Evolutionary conservation across 2,113 vertebrate genomes (phyloP).

Genomic region (Clarias macrocephalus): DNA sequence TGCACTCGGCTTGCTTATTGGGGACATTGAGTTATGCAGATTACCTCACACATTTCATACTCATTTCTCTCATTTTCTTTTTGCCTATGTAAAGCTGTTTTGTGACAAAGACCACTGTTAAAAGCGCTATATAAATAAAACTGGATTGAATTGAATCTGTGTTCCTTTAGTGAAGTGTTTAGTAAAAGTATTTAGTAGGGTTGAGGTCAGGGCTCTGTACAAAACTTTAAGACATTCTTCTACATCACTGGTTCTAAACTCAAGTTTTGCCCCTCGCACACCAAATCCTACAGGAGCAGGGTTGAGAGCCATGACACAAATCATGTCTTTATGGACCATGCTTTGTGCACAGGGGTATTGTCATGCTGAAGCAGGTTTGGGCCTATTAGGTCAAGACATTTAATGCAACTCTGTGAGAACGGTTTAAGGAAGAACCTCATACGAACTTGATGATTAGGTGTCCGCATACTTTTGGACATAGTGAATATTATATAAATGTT

Average conservation of each 20-base stretch:
- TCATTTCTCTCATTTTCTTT: too few relatives aligned
- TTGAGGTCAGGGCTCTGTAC: not conserved
- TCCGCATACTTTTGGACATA: not conserved
- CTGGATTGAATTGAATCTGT: too few relatives aligned
- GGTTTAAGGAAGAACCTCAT: not conserved
- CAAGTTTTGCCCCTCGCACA: not conserved
- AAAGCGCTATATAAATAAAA: too few relatives aligned
- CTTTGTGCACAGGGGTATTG: not conserved
- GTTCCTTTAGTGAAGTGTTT: not conserved
- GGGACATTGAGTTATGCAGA: too few relatives aligned
- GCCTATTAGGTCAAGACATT: not conserved
- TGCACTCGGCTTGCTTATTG: too few relatives aligned
- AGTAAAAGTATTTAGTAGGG: not conserved
- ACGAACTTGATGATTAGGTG: not conserved
- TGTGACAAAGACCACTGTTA: too few relatives aligned
- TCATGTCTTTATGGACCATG: not conserved
- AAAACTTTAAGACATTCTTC: not conserved
- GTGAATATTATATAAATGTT: not conserved
- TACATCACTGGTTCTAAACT: too few relatives aligned
- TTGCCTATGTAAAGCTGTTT: too few relatives aligned
- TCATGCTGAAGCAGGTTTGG: not conserved
- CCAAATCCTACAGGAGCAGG: too few relatives aligned
- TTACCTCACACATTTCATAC: too few relatives aligned
- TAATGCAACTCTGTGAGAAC: not conserved
- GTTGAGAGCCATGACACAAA: not conserved